Evolutionary conservation across 2,888 invertebrate genomes (phyloP), one percentile per base, ranked within the genome.

Genomic region (Cephonodes hylas): DNA sequence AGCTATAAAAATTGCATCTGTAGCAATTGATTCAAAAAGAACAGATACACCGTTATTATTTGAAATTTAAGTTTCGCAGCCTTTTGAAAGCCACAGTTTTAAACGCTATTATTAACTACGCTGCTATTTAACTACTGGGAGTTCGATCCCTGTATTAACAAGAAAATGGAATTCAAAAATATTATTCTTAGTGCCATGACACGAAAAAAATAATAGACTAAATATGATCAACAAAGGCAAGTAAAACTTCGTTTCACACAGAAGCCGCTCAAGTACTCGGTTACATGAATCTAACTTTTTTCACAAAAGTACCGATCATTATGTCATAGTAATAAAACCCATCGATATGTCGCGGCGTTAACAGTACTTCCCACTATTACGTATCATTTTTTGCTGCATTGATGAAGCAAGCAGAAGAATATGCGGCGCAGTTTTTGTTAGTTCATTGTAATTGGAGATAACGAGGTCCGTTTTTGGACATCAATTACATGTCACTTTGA

Each of bases 301-400:
- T 15, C n/a, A 27, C 38, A 38, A n/a, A 13, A 4, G 13, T 18
- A 5, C 27, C 18, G 8, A 27, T 53, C 18, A 31, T 31, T 53
- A 20, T 31, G 27, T 53, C 48, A 31, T 15, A 18, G 4, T 10
- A 31, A 15, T 53, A 53, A n/a, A 48, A 15, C 48, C 31, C 31
- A 53, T 53, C 53, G 18, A 53, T 53, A 53, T 53, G 53, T 53
- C 53, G 27, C 53, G 8, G 44, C 13, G 15, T 44, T 27, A 61
- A 61, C 42, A 22, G 13, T 8, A 60, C 56, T 57, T 61, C 56
- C 45, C 58, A 10, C 27, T 44, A 57, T 61, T 61, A 44, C 61
- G 61, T 25, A 22, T 31, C 8, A 44, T 44, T 13, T 45, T 57
- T 61, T 57, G 57, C 34, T 20, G 23, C 44, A 59, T 59, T 18